A percentile compares a stretch with the other conserved stretches of the same genome.
phyloP scores from a whole-genome alignment of 2,113 vertebrate species.

The Mormoops blainvillei region DNA sequence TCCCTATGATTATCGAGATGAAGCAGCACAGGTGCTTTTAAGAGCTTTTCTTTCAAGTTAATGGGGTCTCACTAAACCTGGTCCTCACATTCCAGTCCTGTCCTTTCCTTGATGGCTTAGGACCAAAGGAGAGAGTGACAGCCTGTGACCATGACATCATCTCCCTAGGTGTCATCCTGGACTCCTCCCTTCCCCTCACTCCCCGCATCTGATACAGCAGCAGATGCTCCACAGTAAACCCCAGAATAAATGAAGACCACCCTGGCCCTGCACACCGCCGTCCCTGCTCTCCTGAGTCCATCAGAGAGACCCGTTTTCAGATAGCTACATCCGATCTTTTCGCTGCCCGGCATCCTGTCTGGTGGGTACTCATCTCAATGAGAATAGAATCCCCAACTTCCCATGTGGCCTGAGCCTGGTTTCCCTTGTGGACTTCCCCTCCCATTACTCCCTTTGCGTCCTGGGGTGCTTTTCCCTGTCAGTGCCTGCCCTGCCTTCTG shows the following conservation, averaged over 20 bases:
- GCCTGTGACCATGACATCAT: background rate
- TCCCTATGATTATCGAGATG: too few relatives aligned
- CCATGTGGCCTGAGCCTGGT: background rate
- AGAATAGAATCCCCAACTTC: background rate
- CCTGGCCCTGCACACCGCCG: fast-evolving
- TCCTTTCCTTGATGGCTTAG: background rate
- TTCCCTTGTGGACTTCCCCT: background rate
- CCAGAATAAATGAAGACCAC: background rate
- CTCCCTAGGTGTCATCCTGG: too few relatives aligned
- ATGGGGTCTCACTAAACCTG: background rate
- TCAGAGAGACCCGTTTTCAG: background rate
- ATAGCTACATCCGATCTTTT: background rate
- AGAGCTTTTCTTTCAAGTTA: background rate
- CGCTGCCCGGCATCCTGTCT: background rate
- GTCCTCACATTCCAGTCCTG: background rate
- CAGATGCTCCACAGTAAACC: background rate
- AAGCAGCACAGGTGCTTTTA: too few relatives aligned
- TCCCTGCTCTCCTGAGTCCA: background rate
- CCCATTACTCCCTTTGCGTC: background rate
- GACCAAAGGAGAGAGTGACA: background rate
- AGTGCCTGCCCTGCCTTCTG: background rate
- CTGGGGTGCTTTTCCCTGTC: background rate
- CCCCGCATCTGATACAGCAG: background rate
- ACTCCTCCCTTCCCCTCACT: background rate
- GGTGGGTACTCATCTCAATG: background rate